Conservation (phyloP, 2,113 vertebrate species). For the Rallus limicola region DNA sequence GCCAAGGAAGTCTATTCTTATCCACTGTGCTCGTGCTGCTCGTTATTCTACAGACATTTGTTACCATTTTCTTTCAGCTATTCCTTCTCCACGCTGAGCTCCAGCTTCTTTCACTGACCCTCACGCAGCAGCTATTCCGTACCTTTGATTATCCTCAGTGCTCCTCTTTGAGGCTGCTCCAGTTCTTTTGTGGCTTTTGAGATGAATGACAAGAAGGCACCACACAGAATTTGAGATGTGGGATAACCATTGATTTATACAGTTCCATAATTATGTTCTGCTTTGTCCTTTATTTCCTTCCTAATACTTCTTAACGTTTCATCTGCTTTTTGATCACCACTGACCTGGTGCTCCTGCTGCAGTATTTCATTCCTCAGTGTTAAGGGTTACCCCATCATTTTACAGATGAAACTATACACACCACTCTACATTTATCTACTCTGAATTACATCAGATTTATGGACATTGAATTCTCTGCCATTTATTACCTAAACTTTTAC, state of each 20-base stretch:
- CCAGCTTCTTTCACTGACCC: neutral
- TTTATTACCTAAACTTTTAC: neutral
- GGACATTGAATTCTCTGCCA: neutral
- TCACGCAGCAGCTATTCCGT: neutral
- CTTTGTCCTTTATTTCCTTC: conserved; percentile 26
- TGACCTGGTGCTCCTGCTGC: neutral
- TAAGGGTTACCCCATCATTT: conserved; percentile 19
- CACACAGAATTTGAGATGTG: neutral
- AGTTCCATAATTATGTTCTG: conserved; percentile 3
- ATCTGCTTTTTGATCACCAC: neutral
- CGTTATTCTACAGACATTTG: neutral
- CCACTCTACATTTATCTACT: conserved; percentile 5
- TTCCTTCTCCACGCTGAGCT: neutral
- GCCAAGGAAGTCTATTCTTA: neutral
- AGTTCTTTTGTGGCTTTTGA: neutral
- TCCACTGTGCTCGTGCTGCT: neutral
- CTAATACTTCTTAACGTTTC: neutral
- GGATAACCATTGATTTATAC: neutral
- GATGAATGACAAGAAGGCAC: neutral
- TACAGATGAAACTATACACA: neutral
- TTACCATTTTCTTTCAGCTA: neutral
- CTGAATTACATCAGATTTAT: conserved; percentile 1
- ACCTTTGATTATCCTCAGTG: neutral
- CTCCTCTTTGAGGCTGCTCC: neutral
- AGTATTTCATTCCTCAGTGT: neutral